Percentiles rank a stretch among this genome's conserved stretches.
These are phyloP conservation scores for Xenopus tropicalis DNA, from an alignment of 2,113 vertebrate species.

Conservation along the genomic window DNA sequence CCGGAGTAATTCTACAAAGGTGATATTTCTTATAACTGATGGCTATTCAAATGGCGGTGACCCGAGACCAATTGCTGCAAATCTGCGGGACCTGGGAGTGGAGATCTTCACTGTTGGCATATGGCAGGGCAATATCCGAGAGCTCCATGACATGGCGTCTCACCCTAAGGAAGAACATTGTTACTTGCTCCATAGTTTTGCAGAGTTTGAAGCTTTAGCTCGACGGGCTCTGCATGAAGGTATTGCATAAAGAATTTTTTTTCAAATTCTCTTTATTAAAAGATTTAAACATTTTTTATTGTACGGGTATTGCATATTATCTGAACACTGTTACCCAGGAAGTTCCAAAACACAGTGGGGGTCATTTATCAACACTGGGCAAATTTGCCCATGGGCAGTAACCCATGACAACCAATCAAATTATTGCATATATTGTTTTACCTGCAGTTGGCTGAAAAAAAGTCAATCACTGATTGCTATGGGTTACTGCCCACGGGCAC, in stretches of 20 bases:
- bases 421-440: too few relatives aligned
- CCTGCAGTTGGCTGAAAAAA: too few relatives aligned
- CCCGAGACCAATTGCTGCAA: constrained; percentile 85
- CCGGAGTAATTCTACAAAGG: constrained; percentile 83
- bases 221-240: constrained; percentile 93
- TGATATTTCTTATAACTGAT: constrained; percentile 95
- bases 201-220: constrained; percentile 93
- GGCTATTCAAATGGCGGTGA: constrained; percentile 97
- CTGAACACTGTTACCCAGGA: too few relatives aligned
- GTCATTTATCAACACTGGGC: too few relatives aligned
- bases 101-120: constrained; percentile 98
- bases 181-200: constrained; percentile 92
- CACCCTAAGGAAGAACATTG: constrained; percentile 93
- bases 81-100: constrained; percentile 81
- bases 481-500: too few relatives aligned
- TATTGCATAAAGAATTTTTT: constrained; percentile 49
- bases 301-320: too few relatives aligned
- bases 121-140: constrained; percentile 95
- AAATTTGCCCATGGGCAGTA: too few relatives aligned
- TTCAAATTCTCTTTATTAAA: too few relatives aligned
- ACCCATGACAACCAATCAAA: too few relatives aligned
- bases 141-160: constrained; percentile 96
- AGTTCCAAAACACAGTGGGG: too few relatives aligned
- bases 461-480: too few relatives aligned
- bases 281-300: too few relatives aligned